Base-by-base conservation (phyloP, 2,797 vertebrate species). In the Microhierax caerulescens region DNA sequence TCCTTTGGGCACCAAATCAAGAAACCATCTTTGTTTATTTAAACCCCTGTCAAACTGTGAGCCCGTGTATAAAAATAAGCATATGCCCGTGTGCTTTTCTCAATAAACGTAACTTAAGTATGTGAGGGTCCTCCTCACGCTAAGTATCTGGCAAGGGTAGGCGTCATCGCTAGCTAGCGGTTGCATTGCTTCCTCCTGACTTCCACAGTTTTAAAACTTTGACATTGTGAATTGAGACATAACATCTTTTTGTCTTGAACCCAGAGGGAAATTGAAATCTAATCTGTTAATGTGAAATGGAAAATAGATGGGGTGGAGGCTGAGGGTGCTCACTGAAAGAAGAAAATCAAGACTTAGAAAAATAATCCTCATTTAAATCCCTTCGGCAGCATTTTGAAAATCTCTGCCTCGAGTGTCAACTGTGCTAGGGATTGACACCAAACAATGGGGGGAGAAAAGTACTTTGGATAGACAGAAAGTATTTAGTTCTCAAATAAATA, bases 331-430 rank as follows among this genome's bases (percentile, higher is more conserved):
- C 5, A 0, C 0, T 89, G 67, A 89, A 70, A 88, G 67, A 91
- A 72, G 64, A 93, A 96, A 94, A 89, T 47, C 9, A 86, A 95
- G 77, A 65, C 39, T 92, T 90, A 90, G 85, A 90, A 85, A 94
- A 92, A 94, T 94, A 97, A 96, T 95, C 77, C 73, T 72, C 3
- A 78, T 92, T 96, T 92, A 95, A 95, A 69, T 94, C 59, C 81
- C n/a, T 87, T 53, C 82, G 80, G 57, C 77, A 68, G 69, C 51
- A 14, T 89, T 96, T 73, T 82, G 59, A 87, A 96, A 96, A 95
- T 93, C 88, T 93, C 88, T 85, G 80, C 74, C 77, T 96, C 2
- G 0, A 90, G 69, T 89, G 67, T 76, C 70, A 92, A 1, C 70
- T 92, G 65, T 93, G 47, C 24, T 30, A 63, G 47, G 69, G 67